These are phyloP conservation scores for Drosophila tripunctata DNA, from an alignment of 2,888 invertebrate genomes.

Conservation along the genomic window DNA sequence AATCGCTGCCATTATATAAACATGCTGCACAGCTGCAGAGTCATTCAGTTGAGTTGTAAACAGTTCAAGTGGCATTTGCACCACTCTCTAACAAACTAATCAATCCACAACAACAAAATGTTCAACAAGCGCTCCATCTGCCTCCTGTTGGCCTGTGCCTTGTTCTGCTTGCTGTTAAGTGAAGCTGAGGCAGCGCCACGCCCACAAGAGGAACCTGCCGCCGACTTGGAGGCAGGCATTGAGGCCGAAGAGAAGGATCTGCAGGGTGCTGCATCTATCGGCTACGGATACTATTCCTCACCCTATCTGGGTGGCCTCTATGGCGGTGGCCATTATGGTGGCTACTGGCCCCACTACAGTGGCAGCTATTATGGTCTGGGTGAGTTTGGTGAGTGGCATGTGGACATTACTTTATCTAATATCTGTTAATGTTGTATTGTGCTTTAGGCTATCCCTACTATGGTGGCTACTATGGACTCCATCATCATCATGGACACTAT, in stretches of 20 bases:
- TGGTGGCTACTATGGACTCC: constrained; percentile 77
- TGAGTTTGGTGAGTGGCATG: constrained; percentile 55
- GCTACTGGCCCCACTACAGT: constrained; percentile 73
- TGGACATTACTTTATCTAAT: no score
- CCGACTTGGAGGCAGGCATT: constrained; percentile 67
- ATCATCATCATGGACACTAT: constrained; percentile 70
- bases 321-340: constrained; percentile 64
- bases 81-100: constrained; percentile 8
- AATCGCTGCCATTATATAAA: constrained; percentile 79
- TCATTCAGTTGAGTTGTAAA: constrained; percentile 73
- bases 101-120: constrained; percentile 59
- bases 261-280: constrained; percentile 79
- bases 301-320: constrained; percentile 75
- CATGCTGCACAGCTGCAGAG: constrained; percentile 56
- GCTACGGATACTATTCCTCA: constrained; percentile 82
- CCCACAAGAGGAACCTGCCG: constrained; percentile 61
- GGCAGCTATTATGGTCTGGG: constrained; percentile 74
- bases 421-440: neutral
- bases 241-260: constrained; percentile 79
- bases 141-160: constrained; percentile 56
- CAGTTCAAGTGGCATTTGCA: constrained; percentile 70
- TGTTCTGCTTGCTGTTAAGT: constrained; percentile 48
- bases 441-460: constrained; percentile 73
- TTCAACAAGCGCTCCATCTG: constrained; percentile 50
- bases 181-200: constrained; percentile 59